phyloP scores from a whole-genome alignment of 2,888 invertebrate genomes.

The Volucella bombylans region DNA sequence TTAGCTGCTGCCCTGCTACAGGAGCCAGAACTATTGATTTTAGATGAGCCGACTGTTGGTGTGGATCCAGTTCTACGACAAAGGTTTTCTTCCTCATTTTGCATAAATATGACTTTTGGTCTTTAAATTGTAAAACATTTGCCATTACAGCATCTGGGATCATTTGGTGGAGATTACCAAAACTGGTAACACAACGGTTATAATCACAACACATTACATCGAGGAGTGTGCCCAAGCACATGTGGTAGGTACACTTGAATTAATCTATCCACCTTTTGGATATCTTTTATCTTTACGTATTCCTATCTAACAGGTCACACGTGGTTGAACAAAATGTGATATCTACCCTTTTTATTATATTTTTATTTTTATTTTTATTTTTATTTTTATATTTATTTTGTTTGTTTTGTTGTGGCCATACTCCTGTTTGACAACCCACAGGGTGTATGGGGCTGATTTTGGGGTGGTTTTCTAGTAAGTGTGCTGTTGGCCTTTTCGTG shows the following conservation, averaged over 20 bases:
- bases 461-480: slow-evolving; percentile 29
- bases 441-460: background rate
- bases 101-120: slow-evolving; percentile 37
- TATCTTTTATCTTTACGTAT: slow-evolving; percentile 35
- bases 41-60: slow-evolving; percentile 97
- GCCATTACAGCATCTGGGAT: slow-evolving; percentile 88
- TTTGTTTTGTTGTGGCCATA: no score
- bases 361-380: no score
- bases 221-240: slow-evolving; percentile 93
- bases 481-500: slow-evolving; percentile 61
- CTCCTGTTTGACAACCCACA: slow-evolving; percentile 12
- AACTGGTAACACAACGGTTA: slow-evolving; percentile 89
- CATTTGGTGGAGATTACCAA: slow-evolving; percentile 90
- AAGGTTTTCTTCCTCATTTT: slow-evolving; percentile 83
- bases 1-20: slow-evolving; percentile 94
- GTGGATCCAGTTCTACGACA: slow-evolving; percentile 94
- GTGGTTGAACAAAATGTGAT: slow-evolving; percentile 40
- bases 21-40: slow-evolving; percentile 93
- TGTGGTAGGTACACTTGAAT: slow-evolving; percentile 84
- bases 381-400: no score
- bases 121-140: slow-evolving; percentile 34
- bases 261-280: slow-evolving; percentile 47
- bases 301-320: slow-evolving; percentile 43
- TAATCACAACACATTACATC: slow-evolving; percentile 94
- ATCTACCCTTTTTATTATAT: slow-evolving; percentile 20